A percentile compares a stretch with the other conserved stretches of the same genome.
These are phyloP conservation scores for Sorex fumeus DNA, from an alignment of 2,113 vertebrate genomes.

Conservation along the genomic window DNA sequence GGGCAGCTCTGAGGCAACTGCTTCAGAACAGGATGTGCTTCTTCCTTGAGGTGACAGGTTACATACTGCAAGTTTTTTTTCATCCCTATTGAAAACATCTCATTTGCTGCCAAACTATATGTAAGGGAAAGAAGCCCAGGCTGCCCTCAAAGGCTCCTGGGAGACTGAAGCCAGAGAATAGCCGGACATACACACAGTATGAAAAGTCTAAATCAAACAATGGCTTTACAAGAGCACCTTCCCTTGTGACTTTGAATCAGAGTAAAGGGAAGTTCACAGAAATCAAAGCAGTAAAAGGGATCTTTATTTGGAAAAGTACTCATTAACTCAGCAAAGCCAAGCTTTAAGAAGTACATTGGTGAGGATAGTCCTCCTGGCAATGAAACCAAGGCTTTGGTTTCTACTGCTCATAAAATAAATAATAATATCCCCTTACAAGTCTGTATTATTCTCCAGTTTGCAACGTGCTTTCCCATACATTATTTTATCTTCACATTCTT, in stretches of 20 bases:
- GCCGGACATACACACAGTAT: conserved; percentile 80
- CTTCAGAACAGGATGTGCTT: conserved; percentile 81
- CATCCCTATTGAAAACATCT: conserved; percentile 80
- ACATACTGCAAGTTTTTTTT: conserved; percentile 78
- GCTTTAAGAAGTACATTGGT: conserved; percentile 70
- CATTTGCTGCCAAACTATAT: conserved; percentile 85
- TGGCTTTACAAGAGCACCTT: conserved; percentile 79
- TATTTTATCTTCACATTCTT: conserved; percentile 46
- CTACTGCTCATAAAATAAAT: conserved; percentile 74
- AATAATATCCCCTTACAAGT: conserved; percentile 63
- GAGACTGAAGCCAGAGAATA: conserved; percentile 84
- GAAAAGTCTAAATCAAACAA: conserved; percentile 83
- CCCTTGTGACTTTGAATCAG: conserved; percentile 80
- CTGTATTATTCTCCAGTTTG: conserved; percentile 45
- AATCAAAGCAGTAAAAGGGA: conserved; percentile 78
- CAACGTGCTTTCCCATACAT: conserved; percentile 25
- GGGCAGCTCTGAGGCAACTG: conserved; percentile 61
- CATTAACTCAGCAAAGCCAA: conserved; percentile 75
- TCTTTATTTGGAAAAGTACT: conserved; percentile 80
- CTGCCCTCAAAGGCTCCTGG: conserved; percentile 81
- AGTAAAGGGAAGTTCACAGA: conserved; percentile 80
- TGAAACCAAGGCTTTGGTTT: conserved; percentile 69
- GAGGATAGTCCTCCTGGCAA: conserved; percentile 72
- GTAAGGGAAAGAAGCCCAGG: conserved; percentile 79
- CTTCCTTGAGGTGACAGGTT: conserved; percentile 84